Percentiles rank a stretch among this genome's conserved stretches.
These are phyloP conservation scores for Toxonevra muliebris DNA, from an alignment of 2,888 invertebrate genomes.

Conservation along the genomic window DNA sequence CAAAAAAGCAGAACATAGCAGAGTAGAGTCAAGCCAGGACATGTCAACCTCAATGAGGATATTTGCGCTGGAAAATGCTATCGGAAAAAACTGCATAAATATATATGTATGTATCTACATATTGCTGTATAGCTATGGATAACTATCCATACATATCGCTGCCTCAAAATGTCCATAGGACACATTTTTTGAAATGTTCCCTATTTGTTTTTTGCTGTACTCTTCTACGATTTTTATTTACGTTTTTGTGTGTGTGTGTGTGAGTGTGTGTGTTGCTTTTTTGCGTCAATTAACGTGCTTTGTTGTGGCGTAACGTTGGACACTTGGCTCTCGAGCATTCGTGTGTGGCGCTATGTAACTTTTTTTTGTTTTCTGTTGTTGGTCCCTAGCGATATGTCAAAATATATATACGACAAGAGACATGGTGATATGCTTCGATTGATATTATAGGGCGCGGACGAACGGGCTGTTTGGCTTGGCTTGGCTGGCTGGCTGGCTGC, in stretches of 20 bases:
- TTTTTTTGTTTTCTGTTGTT: too few species aligned
- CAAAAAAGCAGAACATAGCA: too few species aligned
- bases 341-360: conserved; percentile 18
- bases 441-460: too few species aligned
- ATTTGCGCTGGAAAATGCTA: too few species aligned
- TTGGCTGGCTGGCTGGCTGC: too few species aligned
- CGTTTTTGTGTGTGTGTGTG: conserved; percentile 25
- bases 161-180: conserved; percentile 26
- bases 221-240: conserved; percentile 31
- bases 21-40: too few species aligned
- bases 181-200: conserved; percentile 11
- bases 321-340: conserved; percentile 48
- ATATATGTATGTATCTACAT: not conserved
- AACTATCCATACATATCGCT: conserved; percentile 23
- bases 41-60: too few species aligned
- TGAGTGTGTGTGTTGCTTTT: conserved; percentile 40
- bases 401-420: too few species aligned
- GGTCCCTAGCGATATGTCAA: too few species aligned
- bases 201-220: conserved; percentile 22
- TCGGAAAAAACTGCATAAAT: too few species aligned
- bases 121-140: not conserved
- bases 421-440: too few species aligned
- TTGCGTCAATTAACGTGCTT: conserved; percentile 62
- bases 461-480: too few species aligned
- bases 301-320: conserved; percentile 64